Conservation (phyloP, 1,140 invertebrate genomes). For the Drosophila nannoptera region DNA sequence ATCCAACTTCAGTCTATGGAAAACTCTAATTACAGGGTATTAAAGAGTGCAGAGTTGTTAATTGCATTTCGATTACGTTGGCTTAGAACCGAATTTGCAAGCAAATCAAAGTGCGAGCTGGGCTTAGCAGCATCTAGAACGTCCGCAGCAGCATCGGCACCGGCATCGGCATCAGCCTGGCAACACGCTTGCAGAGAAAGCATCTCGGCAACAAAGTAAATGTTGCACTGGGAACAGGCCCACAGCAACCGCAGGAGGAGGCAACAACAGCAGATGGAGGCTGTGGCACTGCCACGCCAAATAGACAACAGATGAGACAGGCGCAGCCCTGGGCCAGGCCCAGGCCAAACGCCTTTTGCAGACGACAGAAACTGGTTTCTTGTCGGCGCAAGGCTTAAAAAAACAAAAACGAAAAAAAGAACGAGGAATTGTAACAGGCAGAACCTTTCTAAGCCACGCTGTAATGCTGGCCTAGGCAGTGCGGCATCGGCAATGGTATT, state of each 20-base stretch:
- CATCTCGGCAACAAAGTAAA: conserved; percentile 65
- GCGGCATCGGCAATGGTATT: conserved; percentile 11
- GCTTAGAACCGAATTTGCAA: conserved; percentile 56
- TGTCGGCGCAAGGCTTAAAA: conserved; percentile 17
- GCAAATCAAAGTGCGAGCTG: conserved; percentile 46
- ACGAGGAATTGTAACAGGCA: conserved; percentile 64
- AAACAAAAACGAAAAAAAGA: background rate
- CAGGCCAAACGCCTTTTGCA: conserved; percentile 57
- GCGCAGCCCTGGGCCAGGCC: conserved; percentile 33
- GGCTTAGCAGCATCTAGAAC: background rate
- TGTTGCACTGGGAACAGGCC: conserved; percentile 68
- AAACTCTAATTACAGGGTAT: background rate
- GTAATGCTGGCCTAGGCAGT: conserved; percentile 47
- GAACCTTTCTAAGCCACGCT: conserved; percentile 41
- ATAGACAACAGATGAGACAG: conserved; percentile 75
- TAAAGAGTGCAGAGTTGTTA: conserved; percentile 41
- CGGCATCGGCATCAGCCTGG: conserved; percentile 10
- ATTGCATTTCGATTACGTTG: conserved; percentile 76
- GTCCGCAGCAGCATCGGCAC: background rate
- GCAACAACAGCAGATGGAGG: conserved; percentile 27
- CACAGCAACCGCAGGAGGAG: conserved; percentile 50
- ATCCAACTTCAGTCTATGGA: too few species aligned
- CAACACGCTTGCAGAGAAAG: conserved; percentile 56
- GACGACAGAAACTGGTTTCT: conserved; percentile 54
- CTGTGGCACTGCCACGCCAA: conserved; percentile 29